phyloP scores from a whole-genome alignment of 2,888 invertebrate species.

The Actias luna region DNA sequence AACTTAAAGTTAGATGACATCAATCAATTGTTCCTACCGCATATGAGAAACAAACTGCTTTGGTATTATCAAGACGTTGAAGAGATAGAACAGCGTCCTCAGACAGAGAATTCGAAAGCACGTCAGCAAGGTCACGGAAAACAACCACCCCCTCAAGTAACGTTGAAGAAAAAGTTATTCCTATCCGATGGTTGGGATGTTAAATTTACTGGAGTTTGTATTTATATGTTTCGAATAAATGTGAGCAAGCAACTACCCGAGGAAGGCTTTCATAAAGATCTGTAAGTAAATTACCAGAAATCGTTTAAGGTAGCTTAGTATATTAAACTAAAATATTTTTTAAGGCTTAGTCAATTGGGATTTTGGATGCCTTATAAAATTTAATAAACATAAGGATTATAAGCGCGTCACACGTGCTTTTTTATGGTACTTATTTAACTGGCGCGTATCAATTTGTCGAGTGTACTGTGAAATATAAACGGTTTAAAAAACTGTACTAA shows the following conservation, averaged over 20 bases:
- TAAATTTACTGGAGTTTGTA: slow-evolving; percentile 90
- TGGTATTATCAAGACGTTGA: slow-evolving; percentile 95
- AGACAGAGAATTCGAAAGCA: slow-evolving; percentile 67
- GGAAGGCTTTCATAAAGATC: slow-evolving; percentile 95
- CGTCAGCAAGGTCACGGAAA: slow-evolving; percentile 73
- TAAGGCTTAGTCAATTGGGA: too few relatives aligned
- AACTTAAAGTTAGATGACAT: slow-evolving; percentile 87
- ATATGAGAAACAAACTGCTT: slow-evolving; percentile 91
- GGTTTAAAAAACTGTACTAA: too few relatives aligned
- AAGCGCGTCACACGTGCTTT: too few relatives aligned
- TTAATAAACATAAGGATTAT: not conserved
- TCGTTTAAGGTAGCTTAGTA: not conserved
- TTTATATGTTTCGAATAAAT: slow-evolving; percentile 93
- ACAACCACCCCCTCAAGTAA: slow-evolving; percentile 65
- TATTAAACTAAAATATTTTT: too few relatives aligned
- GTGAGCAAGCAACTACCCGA: slow-evolving; percentile 93
- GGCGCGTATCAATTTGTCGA: too few relatives aligned
- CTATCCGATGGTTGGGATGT: slow-evolving; percentile 93
- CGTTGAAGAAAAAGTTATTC: slow-evolving; percentile 88
- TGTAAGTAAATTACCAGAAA: slow-evolving; percentile 66
- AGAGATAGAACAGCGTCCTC: slow-evolving; percentile 83
- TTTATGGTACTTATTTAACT: too few relatives aligned
- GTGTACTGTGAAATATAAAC: too few relatives aligned
- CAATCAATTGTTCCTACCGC: slow-evolving; percentile 91
- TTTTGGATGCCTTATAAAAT: too few relatives aligned